These are phyloP conservation scores for Halcyon senegalensis DNA, from an alignment of 2,113 vertebrate species.

Conservation along the genomic window DNA sequence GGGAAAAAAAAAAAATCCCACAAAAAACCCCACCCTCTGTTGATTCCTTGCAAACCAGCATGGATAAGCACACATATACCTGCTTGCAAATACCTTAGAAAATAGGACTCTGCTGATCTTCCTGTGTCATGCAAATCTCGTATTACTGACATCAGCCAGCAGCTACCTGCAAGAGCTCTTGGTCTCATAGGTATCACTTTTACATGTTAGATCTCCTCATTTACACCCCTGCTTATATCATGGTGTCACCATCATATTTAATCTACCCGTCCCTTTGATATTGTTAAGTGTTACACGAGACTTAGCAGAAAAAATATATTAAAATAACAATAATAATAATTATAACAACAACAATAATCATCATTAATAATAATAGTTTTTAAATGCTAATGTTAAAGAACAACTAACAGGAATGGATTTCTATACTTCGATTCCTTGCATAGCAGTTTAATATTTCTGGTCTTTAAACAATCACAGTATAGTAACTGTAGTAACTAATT, in stretches of 20 bases:
- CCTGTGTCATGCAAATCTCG: background rate
- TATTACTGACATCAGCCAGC: background rate
- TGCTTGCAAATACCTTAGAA: background rate
- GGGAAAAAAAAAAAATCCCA: no score
- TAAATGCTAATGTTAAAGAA: background rate
- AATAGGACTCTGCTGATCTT: background rate
- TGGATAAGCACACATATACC: background rate
- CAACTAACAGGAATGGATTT: background rate
- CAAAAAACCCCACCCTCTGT: rapidly evolving
- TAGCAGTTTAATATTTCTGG: background rate
- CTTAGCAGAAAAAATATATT: background rate
- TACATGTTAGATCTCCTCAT: background rate
- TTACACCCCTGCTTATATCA: background rate
- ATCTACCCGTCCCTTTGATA: background rate
- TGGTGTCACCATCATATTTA: background rate
- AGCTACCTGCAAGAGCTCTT: background rate
- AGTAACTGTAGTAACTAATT: background rate
- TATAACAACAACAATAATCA: no score
- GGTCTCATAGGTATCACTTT: background rate
- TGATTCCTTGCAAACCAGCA: background rate
- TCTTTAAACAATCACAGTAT: background rate
- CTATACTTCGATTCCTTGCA: background rate
- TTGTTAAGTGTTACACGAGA: background rate
- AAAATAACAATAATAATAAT: background rate
- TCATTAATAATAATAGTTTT: background rate